A percentile compares a stretch with the other conserved stretches of the same genome.
Evolutionary conservation across 2,888 invertebrate genomes (phyloP).

Genomic region (Myopa testacea): DNA sequence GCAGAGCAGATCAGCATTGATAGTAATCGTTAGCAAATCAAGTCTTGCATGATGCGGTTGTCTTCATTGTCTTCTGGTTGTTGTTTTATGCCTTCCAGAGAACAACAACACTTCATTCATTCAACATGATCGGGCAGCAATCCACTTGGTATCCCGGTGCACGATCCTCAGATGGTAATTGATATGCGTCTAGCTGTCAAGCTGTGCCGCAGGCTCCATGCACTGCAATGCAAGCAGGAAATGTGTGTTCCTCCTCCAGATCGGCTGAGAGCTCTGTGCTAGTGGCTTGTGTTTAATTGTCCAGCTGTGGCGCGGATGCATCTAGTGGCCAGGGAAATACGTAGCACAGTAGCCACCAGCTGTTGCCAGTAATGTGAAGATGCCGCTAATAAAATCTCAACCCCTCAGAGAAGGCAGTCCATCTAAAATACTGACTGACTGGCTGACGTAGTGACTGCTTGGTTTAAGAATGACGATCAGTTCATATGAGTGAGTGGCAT

Average conservation of each 20-base stretch:
- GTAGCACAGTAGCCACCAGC: slow-evolving; percentile 13
- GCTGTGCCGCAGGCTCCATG: slow-evolving; percentile 18
- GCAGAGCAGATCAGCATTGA: slow-evolving; percentile 17
- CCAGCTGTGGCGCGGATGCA: slow-evolving; percentile 14
- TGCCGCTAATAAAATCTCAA: slow-evolving; percentile 5
- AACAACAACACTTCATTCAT: slow-evolving; percentile 18
- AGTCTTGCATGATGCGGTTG: slow-evolving; percentile 19
- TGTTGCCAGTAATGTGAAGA: neutral
- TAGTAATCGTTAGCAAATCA: slow-evolving; percentile 2
- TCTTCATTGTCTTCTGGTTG: neutral
- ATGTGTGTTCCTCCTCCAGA: slow-evolving; percentile 20
- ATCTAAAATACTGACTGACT: neutral
- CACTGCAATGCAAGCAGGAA: slow-evolving; percentile 22
- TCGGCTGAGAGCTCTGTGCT: neutral
- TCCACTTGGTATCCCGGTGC: neutral
- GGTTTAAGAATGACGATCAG: neutral
- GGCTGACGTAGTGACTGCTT: neutral
- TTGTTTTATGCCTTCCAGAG: too few species aligned
- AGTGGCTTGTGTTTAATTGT: slow-evolving; percentile 17
- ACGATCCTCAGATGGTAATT: slow-evolving; percentile 29
- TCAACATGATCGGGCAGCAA: slow-evolving; percentile 3
- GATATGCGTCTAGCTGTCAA: slow-evolving; percentile 33
- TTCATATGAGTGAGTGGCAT: neutral
- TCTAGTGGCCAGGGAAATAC: neutral
- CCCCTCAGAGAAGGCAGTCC: neutral